Evolutionary conservation across 2,888 invertebrate species (phyloP), one percentile per base, ranked within the genome.

Genomic region (Druceiella hillmani): DNA sequence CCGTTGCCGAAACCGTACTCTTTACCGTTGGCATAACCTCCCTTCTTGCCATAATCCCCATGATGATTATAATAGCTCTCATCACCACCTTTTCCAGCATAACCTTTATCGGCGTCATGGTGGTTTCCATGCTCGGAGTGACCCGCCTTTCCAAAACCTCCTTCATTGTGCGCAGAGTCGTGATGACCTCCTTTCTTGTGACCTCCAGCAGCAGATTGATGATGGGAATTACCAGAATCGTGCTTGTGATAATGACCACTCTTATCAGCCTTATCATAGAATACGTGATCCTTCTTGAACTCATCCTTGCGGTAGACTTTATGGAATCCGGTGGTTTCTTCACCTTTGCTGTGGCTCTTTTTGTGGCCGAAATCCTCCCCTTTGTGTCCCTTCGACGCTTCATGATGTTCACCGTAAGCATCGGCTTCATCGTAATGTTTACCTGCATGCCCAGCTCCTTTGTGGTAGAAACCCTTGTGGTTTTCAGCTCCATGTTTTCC

Each of bases 221-320:
- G 75, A 24, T 78, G 67, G 24, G 66, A 66, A 40, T 78, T 65
- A 42, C 66, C 64, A 44, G 71, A 67, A 1, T 74, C 79, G 54
- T 81, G 75, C 52, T 81, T 81, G 42, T 78, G 74, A 54, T 75
- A 79, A 54, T 79, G 74, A 1, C 82, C 83, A 32, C 73, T 75
- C 34, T 78, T 74, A 54, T 83, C 78, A 15, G 77, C 75, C 32
- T 81, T 81, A 52, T 85, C 85, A 56, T 84, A 85, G 63, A 84
- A 85, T 50, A 79, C 78, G 49, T 83, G 83, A 52, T 83, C 81
- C 54, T 84, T 84, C 58, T 84, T 83, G 68, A 76, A 85, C 58
- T 86, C 86, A 54, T 86, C 81, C 66, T 84, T 85, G 61, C 78
- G 75, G 60, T 79, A 83, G 2, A 82, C 78, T 52, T 81, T 83